Evolutionary conservation across 1,140 invertebrate species (phyloP).

Genomic region (Polyergus mexicanus): DNA sequence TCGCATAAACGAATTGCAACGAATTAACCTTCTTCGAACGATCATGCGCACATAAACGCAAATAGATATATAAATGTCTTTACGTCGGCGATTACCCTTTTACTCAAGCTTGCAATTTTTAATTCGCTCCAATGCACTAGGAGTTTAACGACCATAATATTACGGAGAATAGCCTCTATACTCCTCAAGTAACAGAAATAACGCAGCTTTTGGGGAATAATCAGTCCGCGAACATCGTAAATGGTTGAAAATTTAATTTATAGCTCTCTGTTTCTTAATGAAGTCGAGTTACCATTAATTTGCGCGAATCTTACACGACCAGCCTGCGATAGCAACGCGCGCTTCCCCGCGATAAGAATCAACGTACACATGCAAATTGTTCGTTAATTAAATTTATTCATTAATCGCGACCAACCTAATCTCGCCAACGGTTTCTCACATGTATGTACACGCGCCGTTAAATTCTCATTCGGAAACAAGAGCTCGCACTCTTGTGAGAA

Average conservation of each 20-base stretch:
- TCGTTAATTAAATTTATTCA: conserved; percentile 6
- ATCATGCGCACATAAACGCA: neutral
- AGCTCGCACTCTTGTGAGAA: neutral
- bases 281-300: neutral
- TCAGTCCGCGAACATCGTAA: neutral
- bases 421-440: neutral
- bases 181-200: neutral
- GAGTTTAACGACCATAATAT: neutral
- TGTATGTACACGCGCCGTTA: no score
- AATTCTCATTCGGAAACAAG: neutral
- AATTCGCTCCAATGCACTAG: neutral
- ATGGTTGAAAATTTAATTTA: neutral
- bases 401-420: neutral
- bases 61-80: conserved; percentile 10
- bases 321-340: neutral
- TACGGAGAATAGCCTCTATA: neutral
- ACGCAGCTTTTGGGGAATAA: neutral
- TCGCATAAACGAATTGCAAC: neutral
- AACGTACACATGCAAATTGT: neutral
- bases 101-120: neutral
- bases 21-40: conserved; percentile 20
- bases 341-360: neutral
- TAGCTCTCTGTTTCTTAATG: neutral
- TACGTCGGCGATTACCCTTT: conserved; percentile 2
- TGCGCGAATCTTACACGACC: neutral